Evolutionary conservation across 2,888 invertebrate genomes (phyloP).

Genomic region (Hypomecis atomaria): DNA sequence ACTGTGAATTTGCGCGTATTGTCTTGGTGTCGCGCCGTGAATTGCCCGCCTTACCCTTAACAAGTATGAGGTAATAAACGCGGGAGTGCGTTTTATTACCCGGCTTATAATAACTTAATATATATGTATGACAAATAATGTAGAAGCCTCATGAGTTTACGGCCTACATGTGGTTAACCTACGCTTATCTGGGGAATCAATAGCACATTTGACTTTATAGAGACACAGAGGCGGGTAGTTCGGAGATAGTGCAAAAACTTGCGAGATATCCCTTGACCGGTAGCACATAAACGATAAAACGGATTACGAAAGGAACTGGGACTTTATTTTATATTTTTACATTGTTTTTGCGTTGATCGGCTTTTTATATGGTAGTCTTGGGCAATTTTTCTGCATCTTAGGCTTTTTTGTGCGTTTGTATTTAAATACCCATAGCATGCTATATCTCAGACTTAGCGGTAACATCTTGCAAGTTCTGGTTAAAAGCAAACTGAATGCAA

Average conservation of each 20-base stretch:
- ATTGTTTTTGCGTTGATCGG: too few relatives aligned
- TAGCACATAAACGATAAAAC: too few relatives aligned
- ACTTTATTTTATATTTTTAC: too few relatives aligned
- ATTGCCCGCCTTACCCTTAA: slow-evolving; percentile 43
- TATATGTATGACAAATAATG: slow-evolving; percentile 47
- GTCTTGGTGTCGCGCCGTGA: slow-evolving; percentile 45
- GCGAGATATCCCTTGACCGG: too few relatives aligned
- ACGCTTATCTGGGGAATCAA: slow-evolving; percentile 23
- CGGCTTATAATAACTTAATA: slow-evolving; percentile 48
- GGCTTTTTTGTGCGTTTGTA: too few relatives aligned
- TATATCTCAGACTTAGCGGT: too few relatives aligned
- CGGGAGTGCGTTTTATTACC: slow-evolving; percentile 49
- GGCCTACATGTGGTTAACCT: slow-evolving; percentile 27
- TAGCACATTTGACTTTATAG: slow-evolving; percentile 16
- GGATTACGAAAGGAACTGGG: too few relatives aligned
- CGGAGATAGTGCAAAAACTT: not conserved
- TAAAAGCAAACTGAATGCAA: too few relatives aligned
- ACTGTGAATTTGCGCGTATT: slow-evolving; percentile 45
- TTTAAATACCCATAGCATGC: too few relatives aligned
- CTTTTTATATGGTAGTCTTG: too few relatives aligned
- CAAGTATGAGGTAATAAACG: slow-evolving; percentile 47
- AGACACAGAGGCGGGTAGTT: not conserved
- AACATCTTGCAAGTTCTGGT: too few relatives aligned
- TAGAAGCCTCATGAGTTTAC: slow-evolving; percentile 40
- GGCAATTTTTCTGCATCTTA: too few relatives aligned